These are phyloP conservation scores for Hippocampus abdominalis DNA, from an alignment of 2,113 vertebrate genomes.

Conservation along the genomic window DNA sequence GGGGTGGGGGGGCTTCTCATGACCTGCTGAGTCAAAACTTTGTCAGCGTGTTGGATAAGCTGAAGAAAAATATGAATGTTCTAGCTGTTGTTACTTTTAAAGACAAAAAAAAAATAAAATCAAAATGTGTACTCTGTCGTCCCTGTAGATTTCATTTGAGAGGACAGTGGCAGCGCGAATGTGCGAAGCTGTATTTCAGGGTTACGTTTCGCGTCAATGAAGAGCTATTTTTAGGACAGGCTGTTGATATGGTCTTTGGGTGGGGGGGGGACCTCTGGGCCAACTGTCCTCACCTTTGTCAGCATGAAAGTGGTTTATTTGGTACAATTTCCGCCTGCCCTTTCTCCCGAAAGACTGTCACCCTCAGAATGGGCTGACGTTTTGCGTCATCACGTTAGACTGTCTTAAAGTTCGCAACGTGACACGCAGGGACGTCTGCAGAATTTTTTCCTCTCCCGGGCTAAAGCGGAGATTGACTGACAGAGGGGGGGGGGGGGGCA, in stretches of 20 bases:
- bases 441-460: too few relatives aligned
- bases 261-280: too few relatives aligned
- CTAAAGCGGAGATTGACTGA: too few relatives aligned
- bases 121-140: not conserved
- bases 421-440: too few relatives aligned
- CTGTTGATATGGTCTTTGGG: too few relatives aligned
- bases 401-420: too few relatives aligned
- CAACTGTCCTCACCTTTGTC: not conserved
- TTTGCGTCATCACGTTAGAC: not conserved
- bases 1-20: not conserved
- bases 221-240: too few relatives aligned
- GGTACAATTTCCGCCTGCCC: not conserved
- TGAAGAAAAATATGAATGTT: not conserved
- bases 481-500: too few relatives aligned
- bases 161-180: too few relatives aligned
- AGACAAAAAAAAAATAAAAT: not conserved
- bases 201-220: too few relatives aligned
- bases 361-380: not conserved
- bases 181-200: too few relatives aligned
- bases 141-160: not conserved
- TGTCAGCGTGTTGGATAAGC: not conserved
- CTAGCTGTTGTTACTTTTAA: not conserved
- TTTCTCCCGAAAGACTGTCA: not conserved
- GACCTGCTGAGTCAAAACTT: conserved; percentile 12
- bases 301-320: not conserved